phyloP scores from a whole-genome alignment of 2,888 invertebrate genomes.

The Yponomeuta plumbellus region DNA sequence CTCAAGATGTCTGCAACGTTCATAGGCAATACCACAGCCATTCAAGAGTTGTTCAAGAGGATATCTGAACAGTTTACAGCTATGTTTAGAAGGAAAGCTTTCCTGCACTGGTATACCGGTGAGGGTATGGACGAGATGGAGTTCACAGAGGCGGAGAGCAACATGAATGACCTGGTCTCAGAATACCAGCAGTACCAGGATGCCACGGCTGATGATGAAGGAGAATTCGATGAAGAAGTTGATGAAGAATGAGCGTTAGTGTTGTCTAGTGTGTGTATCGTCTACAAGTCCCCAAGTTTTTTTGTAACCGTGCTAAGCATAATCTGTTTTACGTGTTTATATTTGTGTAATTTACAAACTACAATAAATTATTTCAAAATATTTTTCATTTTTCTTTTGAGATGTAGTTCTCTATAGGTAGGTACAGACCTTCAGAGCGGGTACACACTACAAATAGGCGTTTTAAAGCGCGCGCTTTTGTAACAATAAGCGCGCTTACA shows the following conservation, averaged over 20 bases:
- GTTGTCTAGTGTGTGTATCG: slow-evolving; percentile 1
- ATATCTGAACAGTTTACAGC: slow-evolving; percentile 91
- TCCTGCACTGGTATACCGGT: slow-evolving; percentile 97
- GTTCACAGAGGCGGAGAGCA: slow-evolving; percentile 93
- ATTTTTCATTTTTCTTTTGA: too few relatives aligned
- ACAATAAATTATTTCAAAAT: neutral
- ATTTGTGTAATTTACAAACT: slow-evolving; percentile 2
- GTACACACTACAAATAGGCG: too few relatives aligned
- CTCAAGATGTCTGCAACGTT: slow-evolving; percentile 93
- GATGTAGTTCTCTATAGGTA: too few relatives aligned
- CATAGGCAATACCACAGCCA: slow-evolving; percentile 90
- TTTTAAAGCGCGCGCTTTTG: too few relatives aligned
- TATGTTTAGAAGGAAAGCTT: slow-evolving; percentile 97
- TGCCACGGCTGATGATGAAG: slow-evolving; percentile 75
- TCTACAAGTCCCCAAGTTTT: slow-evolving; percentile 37
- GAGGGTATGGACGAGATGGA: slow-evolving; percentile 96
- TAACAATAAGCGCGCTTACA: too few relatives aligned
- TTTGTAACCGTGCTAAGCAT: slow-evolving; percentile 23
- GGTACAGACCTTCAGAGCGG: too few relatives aligned
- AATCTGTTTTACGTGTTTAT: neutral
- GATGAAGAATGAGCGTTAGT: slow-evolving; percentile 44
- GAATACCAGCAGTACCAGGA: slow-evolving; percentile 88
- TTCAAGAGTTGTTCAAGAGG: slow-evolving; percentile 91
- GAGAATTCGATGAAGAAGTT: slow-evolving; percentile 73
- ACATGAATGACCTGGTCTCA: slow-evolving; percentile 84